Evolutionary conservation across 2,113 vertebrate genomes (phyloP), one percentile per base, ranked within the genome.

Genomic region (Odontesthes bonariensis): DNA sequence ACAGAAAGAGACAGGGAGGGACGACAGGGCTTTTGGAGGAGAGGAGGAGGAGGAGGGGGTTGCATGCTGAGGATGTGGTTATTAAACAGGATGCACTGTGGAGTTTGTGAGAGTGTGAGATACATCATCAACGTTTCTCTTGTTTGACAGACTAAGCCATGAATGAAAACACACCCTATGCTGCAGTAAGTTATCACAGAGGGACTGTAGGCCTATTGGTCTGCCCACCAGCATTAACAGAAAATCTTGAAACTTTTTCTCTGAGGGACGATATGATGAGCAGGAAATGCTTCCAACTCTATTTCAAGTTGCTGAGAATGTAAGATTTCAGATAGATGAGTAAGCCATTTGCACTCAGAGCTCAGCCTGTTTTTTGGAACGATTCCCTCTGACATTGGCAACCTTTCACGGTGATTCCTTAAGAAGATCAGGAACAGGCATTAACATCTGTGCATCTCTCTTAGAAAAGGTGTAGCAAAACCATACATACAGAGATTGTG

Each of bases 21-120:
- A 32, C 35, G 32, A 63, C 3, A 14, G 13, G 11, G 10, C 10
- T 44, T 44, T 12, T 44, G 42, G 8, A 6, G 42, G 47, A 40
- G n/a, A 20, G 31, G 13, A 17, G 27, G 62, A 8, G 40, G 27
- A 38, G 62, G 46, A 31, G 51, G 64, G 55, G 27, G 63, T 51
- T 5, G 12, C 19, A 55, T 53, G 66, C 47, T 0, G n/a, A 90
- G 89, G 85, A 91, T 87, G 88, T 88, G 90, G 85, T 82, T 86
- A 53, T 83, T 90, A 68, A 87, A 77, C 90, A 91, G 88, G 90
- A 92, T 91, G 88, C 14, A 16, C 52, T 51, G 60, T 23, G 23
- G 51, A 1, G 6, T 60, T 66, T 44, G 57, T 70, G 17, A 69
- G 31, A 64, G 61, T 33, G 42, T 51, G 40, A 66, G 66, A 57